Evolutionary conservation across 2,888 invertebrate genomes (phyloP).

Genomic region (Papilio elwesi): DNA sequence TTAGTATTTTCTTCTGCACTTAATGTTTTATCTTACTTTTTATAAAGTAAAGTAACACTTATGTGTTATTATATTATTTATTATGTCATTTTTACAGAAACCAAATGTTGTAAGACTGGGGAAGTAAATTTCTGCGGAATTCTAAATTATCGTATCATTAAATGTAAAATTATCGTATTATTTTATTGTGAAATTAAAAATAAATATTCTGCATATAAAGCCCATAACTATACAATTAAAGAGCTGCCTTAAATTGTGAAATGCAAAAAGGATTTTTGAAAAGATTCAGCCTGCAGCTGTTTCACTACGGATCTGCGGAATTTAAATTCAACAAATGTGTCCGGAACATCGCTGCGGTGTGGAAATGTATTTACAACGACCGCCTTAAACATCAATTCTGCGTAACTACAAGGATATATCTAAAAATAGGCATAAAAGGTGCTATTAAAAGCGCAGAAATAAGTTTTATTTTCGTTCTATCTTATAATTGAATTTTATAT

Average conservation of each 20-base stretch:
- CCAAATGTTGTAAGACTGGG: too few species aligned
- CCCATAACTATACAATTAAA: slow-evolving; percentile 23
- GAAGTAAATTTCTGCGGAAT: not conserved
- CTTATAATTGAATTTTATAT: not conserved
- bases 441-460: not conserved
- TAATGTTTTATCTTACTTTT: too few species aligned
- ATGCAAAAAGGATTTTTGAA: slow-evolving; percentile 58
- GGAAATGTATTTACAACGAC: slow-evolving; percentile 41
- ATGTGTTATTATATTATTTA: too few species aligned
- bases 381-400: slow-evolving; percentile 33
- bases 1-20: too few species aligned
- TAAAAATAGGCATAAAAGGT: not conserved
- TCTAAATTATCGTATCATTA: not conserved
- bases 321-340: slow-evolving; percentile 48
- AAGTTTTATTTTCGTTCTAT: not conserved
- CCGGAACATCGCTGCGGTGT: slow-evolving; percentile 40
- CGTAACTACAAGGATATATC: slow-evolving; percentile 2
- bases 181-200: slow-evolving; percentile 31
- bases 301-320: slow-evolving; percentile 56
- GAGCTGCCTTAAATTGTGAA: slow-evolving; percentile 45
- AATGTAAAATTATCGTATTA: not conserved
- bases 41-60: too few species aligned
- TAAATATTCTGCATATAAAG: slow-evolving; percentile 47
- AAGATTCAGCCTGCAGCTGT: slow-evolving; percentile 70
- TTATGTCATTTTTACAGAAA: too few species aligned